Base-by-base conservation (phyloP, 2,797 vertebrate genomes). In the Tamandua tetradactyla region DNA sequence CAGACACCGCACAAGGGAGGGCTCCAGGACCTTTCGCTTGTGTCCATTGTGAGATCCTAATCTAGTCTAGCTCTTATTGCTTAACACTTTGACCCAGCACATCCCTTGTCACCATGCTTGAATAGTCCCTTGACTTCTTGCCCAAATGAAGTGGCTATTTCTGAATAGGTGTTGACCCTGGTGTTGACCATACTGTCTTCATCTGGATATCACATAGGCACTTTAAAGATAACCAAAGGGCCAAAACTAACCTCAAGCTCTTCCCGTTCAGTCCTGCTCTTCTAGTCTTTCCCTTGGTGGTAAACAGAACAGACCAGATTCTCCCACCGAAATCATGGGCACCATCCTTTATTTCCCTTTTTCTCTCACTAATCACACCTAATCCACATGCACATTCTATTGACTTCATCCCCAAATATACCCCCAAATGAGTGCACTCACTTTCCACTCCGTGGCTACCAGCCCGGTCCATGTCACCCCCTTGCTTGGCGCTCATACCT, bases 391-490 rank as follows among this genome's bases (percentile, higher is more conserved):
- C 27, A 42, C 15, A 13, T n/a, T 6, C 27, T 59, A 25, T 40
- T 12, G 30, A 37, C n/a, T 40, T 49, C 25, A 15, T 13, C 5
- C 2, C n/a, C 42, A 68, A 7, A n/a, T 1, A 13, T 6, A 40
- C 30, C 66, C 66, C 62, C 30, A 37, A 72, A 11, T 20, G n/a
- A 32, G 7, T n/a, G 12, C 35, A 4, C 78, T 49, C n/a, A 0
- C 15, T 23, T 61, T 27, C 69, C 12, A 23, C n/a, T 30, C 22
- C 7, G 0, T 5, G 7, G 40, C 32, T 23, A 2, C 76, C 10
- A 12, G 1, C 57, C 35, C 0, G 0, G 27, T 2, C 4, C 27
- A 1, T 5, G 32, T 13, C 30, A 10, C 18, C 15, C 18, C 30
- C 32, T 12, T 40, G 25, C 25, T 79, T 32, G 61, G 11, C 30